A percentile compares a stretch with the other conserved stretches of the same genome.
Conservation (phyloP, 2,797 vertebrate species). For the Triplophysa yarkandensis region DNA sequence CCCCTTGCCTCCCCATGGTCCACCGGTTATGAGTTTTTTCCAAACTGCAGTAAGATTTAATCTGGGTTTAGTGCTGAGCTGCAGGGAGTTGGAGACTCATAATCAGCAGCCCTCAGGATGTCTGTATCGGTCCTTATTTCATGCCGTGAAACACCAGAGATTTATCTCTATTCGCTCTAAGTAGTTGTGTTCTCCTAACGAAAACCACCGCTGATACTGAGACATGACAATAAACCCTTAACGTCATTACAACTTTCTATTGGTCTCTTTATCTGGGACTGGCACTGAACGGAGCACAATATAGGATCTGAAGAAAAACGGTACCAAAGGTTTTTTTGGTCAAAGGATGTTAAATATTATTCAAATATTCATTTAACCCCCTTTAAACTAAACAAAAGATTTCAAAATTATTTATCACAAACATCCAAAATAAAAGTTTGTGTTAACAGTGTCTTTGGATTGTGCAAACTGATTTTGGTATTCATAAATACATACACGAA, state of each 20-base stretch:
- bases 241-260: neutral
- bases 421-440: too few relatives aligned
- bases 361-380: too few relatives aligned
- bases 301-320: too few relatives aligned
- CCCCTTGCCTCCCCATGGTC: neutral
- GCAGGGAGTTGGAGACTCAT: conserved; percentile 2
- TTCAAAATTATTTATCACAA: too few relatives aligned
- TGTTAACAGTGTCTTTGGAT: too few relatives aligned
- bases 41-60: conserved; percentile 1
- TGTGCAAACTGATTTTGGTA: too few relatives aligned
- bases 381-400: too few relatives aligned
- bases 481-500: too few relatives aligned
- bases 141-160: neutral
- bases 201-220: neutral
- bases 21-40: neutral
- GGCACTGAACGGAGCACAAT: neutral
- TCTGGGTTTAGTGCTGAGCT: neutral
- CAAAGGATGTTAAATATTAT: too few relatives aligned
- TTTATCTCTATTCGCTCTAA: neutral
- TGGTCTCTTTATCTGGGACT: neutral
- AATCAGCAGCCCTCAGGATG: neutral
- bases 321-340: too few relatives aligned
- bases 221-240: neutral
- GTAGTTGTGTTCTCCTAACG: neutral
- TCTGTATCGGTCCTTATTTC: neutral